Conservation (phyloP, 2,113 vertebrate genomes). For the pig (Sus scrofa) region DNA sequence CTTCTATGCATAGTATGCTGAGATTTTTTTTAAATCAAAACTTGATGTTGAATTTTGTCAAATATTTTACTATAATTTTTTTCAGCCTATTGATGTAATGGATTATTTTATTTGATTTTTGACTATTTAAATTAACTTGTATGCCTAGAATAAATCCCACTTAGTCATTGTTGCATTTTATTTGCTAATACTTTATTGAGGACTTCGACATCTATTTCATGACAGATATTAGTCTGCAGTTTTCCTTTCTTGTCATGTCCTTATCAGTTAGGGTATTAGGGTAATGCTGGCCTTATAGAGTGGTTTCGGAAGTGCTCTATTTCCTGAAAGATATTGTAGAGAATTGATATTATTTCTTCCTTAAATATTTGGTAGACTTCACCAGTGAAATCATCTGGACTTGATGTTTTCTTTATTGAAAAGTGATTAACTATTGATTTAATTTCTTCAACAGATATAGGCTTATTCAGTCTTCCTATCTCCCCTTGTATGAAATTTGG, state of each 20-base stretch:
- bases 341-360: neutral
- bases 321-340: neutral
- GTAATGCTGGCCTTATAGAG: neutral
- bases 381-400: neutral
- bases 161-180: neutral
- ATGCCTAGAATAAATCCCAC: too few relatives aligned
- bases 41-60: too few relatives aligned
- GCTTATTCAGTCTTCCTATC: neutral
- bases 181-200: neutral
- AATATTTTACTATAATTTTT: too few relatives aligned
- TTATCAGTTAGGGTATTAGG: neutral
- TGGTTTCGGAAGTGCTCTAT: neutral
- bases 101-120: too few relatives aligned
- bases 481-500: neutral
- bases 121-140: neutral
- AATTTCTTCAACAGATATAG: neutral
- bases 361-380: neutral
- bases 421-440: neutral
- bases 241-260: neutral
- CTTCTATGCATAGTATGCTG: too few relatives aligned
- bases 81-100: too few relatives aligned
- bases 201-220: constrained; percentile 6
- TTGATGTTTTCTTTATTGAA: neutral
- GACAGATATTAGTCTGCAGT: neutral
- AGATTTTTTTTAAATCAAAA: too few relatives aligned